These are phyloP conservation scores for Blastobasis adustella DNA, from an alignment of 2,888 invertebrate genomes.

Conservation along the genomic window DNA sequence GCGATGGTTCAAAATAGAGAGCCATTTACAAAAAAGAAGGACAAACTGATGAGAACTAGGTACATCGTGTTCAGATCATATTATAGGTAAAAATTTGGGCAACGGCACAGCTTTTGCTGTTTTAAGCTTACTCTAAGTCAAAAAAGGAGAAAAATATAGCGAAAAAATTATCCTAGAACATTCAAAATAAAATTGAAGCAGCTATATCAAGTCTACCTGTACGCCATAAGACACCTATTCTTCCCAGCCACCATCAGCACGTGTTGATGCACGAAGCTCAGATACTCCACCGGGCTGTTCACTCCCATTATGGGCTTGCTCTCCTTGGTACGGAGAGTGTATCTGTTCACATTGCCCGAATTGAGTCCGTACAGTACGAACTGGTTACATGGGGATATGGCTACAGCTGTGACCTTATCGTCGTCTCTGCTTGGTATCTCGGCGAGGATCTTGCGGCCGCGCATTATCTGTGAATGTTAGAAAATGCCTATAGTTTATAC, in stretches of 20 bases:
- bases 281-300: slow-evolving; percentile 52
- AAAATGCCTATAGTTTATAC: not conserved
- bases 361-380: slow-evolving; percentile 65
- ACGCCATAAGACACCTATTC: slow-evolving; percentile 58
- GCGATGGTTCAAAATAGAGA: too few relatives aligned
- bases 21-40: too few relatives aligned
- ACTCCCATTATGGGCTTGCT: slow-evolving; percentile 49
- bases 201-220: slow-evolving; percentile 27
- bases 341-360: slow-evolving; percentile 56
- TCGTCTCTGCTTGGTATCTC: slow-evolving; percentile 55
- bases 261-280: slow-evolving; percentile 47
- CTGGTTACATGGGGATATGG: slow-evolving; percentile 66
- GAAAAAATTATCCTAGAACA: too few relatives aligned
- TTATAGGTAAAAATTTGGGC: too few relatives aligned
- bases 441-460: slow-evolving; percentile 54
- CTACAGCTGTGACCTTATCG: slow-evolving; percentile 59
- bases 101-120: too few relatives aligned
- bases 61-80: too few relatives aligned
- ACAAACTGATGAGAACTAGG: too few relatives aligned
- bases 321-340: slow-evolving; percentile 50
- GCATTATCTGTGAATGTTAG: slow-evolving; percentile 46
- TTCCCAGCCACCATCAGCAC: slow-evolving; percentile 56
- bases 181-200: too few relatives aligned
- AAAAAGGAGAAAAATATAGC: too few relatives aligned
- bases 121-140: too few relatives aligned